Evolutionary conservation across 2,113 vertebrate species (phyloP).

Genomic region (Nyctibius bracteatus): DNA sequence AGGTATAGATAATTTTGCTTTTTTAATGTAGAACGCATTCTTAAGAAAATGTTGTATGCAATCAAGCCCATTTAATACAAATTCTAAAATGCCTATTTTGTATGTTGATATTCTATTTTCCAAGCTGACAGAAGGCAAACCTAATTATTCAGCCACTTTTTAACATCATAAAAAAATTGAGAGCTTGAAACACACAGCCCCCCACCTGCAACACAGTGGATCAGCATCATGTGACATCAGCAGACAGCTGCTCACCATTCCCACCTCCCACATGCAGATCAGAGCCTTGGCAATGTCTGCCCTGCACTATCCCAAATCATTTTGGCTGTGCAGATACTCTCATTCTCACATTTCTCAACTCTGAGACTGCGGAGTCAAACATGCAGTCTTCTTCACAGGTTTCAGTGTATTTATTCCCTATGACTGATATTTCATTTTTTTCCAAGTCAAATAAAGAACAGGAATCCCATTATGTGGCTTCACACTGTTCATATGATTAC

Average conservation of each 20-base stretch:
- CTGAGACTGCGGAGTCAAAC: not conserved
- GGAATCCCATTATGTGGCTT: not conserved
- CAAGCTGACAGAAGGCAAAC: not conserved
- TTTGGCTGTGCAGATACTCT: not conserved
- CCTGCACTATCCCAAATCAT: not conserved
- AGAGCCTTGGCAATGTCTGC: not conserved
- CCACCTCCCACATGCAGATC: not conserved
- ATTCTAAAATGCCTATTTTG: not conserved
- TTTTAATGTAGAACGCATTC: not conserved
- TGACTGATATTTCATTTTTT: not conserved
- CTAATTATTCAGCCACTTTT: not conserved
- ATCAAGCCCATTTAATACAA: not conserved
- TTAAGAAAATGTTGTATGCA: not conserved
- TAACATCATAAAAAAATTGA: not conserved
- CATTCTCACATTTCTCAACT: not conserved
- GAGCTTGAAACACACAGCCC: not conserved
- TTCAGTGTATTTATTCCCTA: not conserved
- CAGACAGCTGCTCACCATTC: constrained; percentile 2
- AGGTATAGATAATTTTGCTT: not conserved
- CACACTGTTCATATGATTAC: not conserved
- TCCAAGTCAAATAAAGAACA: not conserved
- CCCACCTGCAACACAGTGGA: not conserved
- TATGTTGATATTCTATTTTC: not conserved
- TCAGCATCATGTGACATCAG: not conserved
- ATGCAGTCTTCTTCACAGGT: not conserved